Conservation (phyloP, 2,888 invertebrate genomes). For the Agapetus fuscipes region DNA sequence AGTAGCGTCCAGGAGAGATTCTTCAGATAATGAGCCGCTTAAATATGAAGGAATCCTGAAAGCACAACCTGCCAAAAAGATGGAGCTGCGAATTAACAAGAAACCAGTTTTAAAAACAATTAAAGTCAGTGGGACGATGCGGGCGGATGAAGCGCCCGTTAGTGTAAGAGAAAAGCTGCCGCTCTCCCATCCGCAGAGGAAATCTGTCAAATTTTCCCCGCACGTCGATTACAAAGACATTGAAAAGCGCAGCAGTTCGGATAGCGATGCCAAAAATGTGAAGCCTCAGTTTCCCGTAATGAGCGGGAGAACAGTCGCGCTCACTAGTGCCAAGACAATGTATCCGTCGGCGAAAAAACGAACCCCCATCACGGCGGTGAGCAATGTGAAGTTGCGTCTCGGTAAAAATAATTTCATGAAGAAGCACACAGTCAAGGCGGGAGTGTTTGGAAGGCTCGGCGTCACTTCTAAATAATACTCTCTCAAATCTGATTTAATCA, state of each 20-base stretch:
- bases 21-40: conserved; percentile 26
- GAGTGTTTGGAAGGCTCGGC: conserved; percentile 18
- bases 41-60: conserved; percentile 43
- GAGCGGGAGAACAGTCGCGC: conserved; percentile 9
- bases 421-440: conserved; percentile 10
- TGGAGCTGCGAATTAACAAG: no score
- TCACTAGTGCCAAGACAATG: conserved; percentile 7
- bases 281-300: background rate
- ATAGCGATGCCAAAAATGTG: background rate
- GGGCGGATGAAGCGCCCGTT: conserved; percentile 38
- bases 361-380: conserved; percentile 6
- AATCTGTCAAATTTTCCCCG: conserved; percentile 41
- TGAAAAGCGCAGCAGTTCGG: conserved; percentile 20
- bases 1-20: conserved; percentile 2
- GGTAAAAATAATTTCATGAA: conserved; percentile 11
- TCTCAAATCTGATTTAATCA: background rate
- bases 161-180: conserved; percentile 38
- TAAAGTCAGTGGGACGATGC: conserved; percentile 33
- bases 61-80: conserved; percentile 26
- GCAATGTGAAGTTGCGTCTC: conserved; percentile 15
- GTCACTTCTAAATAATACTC: conserved; percentile 10
- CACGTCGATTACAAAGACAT: conserved; percentile 41
- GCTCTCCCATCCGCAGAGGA: conserved; percentile 28
- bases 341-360: conserved; percentile 7
- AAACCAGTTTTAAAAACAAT: conserved; percentile 33